phyloP scores from a whole-genome alignment of 2,888 invertebrate species.

The Dynastes grantii region DNA sequence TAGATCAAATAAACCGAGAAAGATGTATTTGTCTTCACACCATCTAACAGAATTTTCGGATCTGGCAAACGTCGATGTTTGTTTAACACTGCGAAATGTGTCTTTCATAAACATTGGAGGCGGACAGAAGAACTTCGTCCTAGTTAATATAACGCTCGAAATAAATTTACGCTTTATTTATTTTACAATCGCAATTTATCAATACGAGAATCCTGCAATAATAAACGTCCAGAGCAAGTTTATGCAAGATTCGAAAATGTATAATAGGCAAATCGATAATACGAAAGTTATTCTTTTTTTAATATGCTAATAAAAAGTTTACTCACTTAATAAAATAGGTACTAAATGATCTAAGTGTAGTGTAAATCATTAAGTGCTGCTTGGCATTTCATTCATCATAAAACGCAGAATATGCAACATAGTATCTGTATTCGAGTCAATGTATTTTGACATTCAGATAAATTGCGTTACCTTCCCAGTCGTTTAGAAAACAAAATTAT shows the following conservation, averaged over 20 bases:
- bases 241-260: slow-evolving; percentile 12
- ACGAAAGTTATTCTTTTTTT: slow-evolving; percentile 40
- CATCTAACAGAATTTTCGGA: slow-evolving; percentile 45
- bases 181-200: slow-evolving; percentile 41
- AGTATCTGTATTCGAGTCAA: neutral
- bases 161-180: slow-evolving; percentile 45
- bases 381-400: slow-evolving; percentile 41
- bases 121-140: slow-evolving; percentile 24
- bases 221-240: neutral
- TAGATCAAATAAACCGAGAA: slow-evolving; percentile 40
- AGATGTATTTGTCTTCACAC: slow-evolving; percentile 44
- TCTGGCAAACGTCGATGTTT: slow-evolving; percentile 41
- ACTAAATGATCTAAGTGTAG: slow-evolving; percentile 47
- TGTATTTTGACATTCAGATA: no score
- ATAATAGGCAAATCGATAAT: slow-evolving; percentile 43
- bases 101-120: slow-evolving; percentile 38
- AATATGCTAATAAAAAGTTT: slow-evolving; percentile 44
- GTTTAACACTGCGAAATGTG: slow-evolving; percentile 45
- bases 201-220: slow-evolving; percentile 11
- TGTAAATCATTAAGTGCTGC: slow-evolving; percentile 40
- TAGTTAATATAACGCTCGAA: slow-evolving; percentile 44
- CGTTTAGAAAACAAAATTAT: no score
- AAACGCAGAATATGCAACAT: slow-evolving; percentile 23
- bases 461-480: no score
- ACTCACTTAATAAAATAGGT: slow-evolving; percentile 45